Base-by-base conservation (phyloP, 2,113 vertebrate species). In the Hirundichthys speculiger region DNA sequence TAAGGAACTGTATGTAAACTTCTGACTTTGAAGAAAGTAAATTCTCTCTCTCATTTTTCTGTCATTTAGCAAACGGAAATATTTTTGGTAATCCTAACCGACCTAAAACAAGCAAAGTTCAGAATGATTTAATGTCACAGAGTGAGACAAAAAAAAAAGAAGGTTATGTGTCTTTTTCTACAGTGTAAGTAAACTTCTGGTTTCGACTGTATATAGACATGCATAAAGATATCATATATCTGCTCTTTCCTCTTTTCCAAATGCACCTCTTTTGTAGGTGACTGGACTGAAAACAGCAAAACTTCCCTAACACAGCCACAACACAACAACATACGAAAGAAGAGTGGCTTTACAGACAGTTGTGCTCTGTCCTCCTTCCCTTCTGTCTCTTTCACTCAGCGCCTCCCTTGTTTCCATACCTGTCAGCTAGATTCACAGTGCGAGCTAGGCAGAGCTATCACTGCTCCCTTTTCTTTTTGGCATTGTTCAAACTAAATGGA, bases 401-500 rank as follows among this genome's bases (percentile, higher is more conserved):
- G 19, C 20, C 24, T 69, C 69, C 63, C 64, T 19, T 34, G 48
- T 27, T 52, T 13, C 48, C 72, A 67, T 70, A 82, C 80, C 85
- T 83, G 85, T 87, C 84, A 83, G 85, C 84, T 65, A 79, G 79
- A 86, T 49, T 62, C 13, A 46, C 53, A 38, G 30, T 19, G 64
- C 49, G 79, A 78, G 84, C 86, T 86, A 90, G 86, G 73, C 78
- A 68, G 58, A 88, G 93, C 92, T 93, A 93, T 94, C 92, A 91
- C 90, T 92, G 88, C 64, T 91, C 85, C 90, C 78, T 87, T 92
- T 93, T 94, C 94, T 91, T 93, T 84, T 94, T 96, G 93, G 93
- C 95, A 97, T 98, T 98, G 96, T 97, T 97, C 95, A 99, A 96
- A 93, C 95, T 96, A 97, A 99, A 99, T 96, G 96, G 89, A 98